phyloP scores from a whole-genome alignment of 2,797 vertebrate genomes.

The Morus bassanus region DNA sequence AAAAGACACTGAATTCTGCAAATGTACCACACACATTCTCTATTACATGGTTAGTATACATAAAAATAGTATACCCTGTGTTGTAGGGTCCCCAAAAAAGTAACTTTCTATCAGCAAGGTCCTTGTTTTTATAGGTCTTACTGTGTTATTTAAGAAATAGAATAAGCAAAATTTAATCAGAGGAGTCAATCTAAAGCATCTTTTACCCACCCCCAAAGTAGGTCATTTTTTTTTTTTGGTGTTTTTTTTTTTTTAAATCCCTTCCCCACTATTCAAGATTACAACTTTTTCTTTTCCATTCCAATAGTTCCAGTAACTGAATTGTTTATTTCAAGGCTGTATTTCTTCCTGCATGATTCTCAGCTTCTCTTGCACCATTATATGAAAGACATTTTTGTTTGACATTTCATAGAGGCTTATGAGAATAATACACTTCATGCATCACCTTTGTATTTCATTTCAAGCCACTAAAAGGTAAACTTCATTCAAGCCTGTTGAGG shows the following conservation, averaged over 20 bases:
- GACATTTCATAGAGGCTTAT: background rate
- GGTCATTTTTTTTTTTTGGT: fast-evolving
- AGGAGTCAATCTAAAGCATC: background rate
- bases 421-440: slow-evolving; percentile 19
- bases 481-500: background rate
- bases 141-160: background rate
- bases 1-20: background rate
- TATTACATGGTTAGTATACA: background rate
- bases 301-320: background rate
- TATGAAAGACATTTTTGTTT: slow-evolving; percentile 8
- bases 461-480: slow-evolving; percentile 5
- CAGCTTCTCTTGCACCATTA: background rate
- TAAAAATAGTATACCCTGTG: background rate
- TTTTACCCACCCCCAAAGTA: background rate
- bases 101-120: background rate
- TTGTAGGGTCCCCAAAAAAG: background rate
- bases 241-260: background rate
- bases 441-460: slow-evolving; percentile 34
- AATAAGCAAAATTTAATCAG: background rate
- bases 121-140: background rate
- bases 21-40: background rate
- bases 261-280: background rate
- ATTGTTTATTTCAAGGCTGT: background rate
- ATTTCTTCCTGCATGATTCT: background rate
- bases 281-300: background rate